These are phyloP conservation scores for Scyliorhinus canicula DNA, from an alignment of 2,797 vertebrate species.

Conservation along the genomic window DNA sequence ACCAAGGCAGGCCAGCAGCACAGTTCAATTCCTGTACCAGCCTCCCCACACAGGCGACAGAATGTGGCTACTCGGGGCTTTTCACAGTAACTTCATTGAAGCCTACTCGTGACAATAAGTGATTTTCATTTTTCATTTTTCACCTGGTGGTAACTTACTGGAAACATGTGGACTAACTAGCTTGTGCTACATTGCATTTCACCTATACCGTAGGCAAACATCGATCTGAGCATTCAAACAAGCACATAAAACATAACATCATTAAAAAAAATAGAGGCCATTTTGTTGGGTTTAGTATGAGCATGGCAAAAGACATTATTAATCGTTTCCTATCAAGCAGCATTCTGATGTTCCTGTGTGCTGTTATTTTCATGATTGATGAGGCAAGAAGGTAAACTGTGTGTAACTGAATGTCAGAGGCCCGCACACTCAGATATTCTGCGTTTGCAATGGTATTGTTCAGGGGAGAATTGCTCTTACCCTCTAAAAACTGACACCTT, in stretches of 20 bases:
- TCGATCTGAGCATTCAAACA: neutral
- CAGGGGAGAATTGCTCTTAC: neutral
- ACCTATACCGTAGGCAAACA: neutral
- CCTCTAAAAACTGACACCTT: neutral
- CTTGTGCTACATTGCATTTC: too few relatives aligned
- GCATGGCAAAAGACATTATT: neutral
- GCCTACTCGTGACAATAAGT: too few relatives aligned
- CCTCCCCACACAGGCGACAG: too few relatives aligned
- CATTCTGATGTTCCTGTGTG: neutral
- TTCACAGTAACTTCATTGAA: too few relatives aligned
- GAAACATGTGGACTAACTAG: neutral
- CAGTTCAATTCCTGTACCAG: too few relatives aligned
- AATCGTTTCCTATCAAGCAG: neutral
- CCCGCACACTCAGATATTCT: neutral
- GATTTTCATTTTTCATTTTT: too few relatives aligned
- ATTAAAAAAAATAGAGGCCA: neutral
- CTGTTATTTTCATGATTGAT: neutral
- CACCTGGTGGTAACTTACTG: too few relatives aligned
- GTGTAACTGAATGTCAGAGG: neutral
- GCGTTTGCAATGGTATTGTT: neutral
- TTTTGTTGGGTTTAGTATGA: neutral
- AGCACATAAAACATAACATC: too few relatives aligned
- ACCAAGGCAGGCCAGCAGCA: too few relatives aligned
- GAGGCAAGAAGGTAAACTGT: neutral
- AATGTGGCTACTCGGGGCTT: too few relatives aligned